Evolutionary conservation across 1,140 invertebrate genomes (phyloP), one percentile per base, ranked within the genome.

Genomic region (Cherax quadricarinatus): DNA sequence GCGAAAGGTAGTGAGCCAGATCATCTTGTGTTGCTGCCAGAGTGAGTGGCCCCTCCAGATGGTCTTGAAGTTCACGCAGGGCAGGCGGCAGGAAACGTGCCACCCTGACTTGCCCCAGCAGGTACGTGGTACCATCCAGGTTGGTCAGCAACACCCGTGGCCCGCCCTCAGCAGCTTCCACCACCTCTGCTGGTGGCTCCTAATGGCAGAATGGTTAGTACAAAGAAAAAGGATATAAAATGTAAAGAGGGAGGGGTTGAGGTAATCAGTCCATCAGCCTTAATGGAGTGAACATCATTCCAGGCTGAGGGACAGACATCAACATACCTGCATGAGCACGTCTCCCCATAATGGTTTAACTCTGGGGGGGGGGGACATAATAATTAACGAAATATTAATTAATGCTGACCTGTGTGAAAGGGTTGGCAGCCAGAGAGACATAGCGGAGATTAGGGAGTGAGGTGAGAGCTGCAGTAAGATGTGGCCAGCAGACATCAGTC

Each of bases 121-220:
- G 53, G 78, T 91, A 91, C 4, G 84, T 87, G 49, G 53, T 91
- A 9, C 90, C 90, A 24, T 87, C 84, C 6, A 91, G 90, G 84
- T 91, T 91, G 10, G 83, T 87, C 16, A 91, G 30, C 6, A 91
- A 84, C 41, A 91, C 41, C 4, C 90, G 84, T 4, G 62, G 66
- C 51, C 51, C 86, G 10, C 51, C 16, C 24, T 78, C 82, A 1
- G 81, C 88, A n/a, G 81, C 88, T n/a, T 16, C 21, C 10, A 75
- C 49, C 14, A 84, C 88, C 49, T 78, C 51, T 9, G 41, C 57
- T 3, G 82, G 88, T 41, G 87, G 87, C 30, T 82, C 78, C 87
- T 89, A 57, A 24, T 24, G 57, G 18, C 53, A 62, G 30, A 12
- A 79, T 41, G 30, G 30, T 41, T 41, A 41, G 30, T 41, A 41